Percentiles rank a stretch among this genome's conserved stretches.
Conservation (phyloP, 2,888 invertebrate species). For the Erynnis tages region DNA sequence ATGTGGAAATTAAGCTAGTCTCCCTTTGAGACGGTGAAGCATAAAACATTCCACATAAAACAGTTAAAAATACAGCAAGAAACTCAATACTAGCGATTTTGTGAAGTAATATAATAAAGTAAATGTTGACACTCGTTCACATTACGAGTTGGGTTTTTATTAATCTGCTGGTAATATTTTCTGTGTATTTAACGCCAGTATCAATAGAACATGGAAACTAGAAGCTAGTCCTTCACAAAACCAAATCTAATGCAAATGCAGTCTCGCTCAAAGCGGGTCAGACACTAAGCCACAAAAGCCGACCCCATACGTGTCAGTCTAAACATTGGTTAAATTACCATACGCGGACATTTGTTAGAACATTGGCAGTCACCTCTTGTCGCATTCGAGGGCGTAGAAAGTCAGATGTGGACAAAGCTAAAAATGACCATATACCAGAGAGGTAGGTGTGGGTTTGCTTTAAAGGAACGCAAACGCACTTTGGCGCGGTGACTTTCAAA, state of each 20-base stretch:
- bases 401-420: constrained; percentile 63
- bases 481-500: constrained; percentile 47
- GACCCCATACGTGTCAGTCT: constrained; percentile 40
- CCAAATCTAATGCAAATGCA: background rate
- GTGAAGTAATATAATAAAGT: no score
- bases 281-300: constrained; percentile 1
- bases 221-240: background rate
- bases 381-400: constrained; percentile 70
- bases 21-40: no score
- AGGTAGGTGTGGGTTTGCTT: constrained; percentile 64
- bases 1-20: no score
- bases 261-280: background rate
- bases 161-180: no score
- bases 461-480: constrained; percentile 45
- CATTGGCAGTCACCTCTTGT: constrained; percentile 55
- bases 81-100: no score
- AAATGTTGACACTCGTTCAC: no score
- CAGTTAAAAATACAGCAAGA: no score
- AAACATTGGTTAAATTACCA: constrained; percentile 52
- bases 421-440: constrained; percentile 60
- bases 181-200: no score
- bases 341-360: constrained; percentile 52
- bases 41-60: no score
- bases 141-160: no score
- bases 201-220: background rate